phyloP scores from a whole-genome alignment of 2,113 vertebrate genomes.

The Lophius piscatorius region DNA sequence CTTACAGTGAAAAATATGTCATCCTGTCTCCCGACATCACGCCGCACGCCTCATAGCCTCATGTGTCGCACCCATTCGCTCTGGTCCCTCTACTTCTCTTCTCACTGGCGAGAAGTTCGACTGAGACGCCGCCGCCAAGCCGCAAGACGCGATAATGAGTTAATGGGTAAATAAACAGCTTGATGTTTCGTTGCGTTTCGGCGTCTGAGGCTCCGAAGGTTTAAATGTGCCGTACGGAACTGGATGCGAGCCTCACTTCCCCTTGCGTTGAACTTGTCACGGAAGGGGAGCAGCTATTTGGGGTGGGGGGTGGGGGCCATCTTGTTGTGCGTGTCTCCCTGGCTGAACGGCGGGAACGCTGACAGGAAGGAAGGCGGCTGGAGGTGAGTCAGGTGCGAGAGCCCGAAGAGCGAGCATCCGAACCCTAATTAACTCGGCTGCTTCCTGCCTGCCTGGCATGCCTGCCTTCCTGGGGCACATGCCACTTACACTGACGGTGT shows the following conservation, averaged over 20 bases:
- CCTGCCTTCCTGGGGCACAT: conserved; percentile 74
- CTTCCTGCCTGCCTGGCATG: conserved; percentile 68
- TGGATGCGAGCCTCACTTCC: no score
- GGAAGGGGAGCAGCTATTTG: conserved; percentile 67
- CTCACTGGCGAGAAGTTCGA: conserved; percentile 67
- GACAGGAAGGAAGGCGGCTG: conserved; percentile 88
- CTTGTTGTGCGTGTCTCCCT: conserved; percentile 68
- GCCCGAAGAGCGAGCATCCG: conserved; percentile 81
- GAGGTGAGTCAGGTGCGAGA: conserved; percentile 92
- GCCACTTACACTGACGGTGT: conserved; percentile 69
- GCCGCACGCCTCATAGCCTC: conserved; percentile 52
- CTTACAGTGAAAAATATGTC: conserved; percentile 64
- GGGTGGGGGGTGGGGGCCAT: conserved; percentile 74
- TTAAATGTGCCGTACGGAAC: conserved; percentile 60
- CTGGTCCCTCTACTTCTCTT: conserved; percentile 62
- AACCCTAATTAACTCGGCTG: conserved; percentile 77
- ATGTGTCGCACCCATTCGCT: conserved; percentile 65
- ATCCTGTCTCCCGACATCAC: conserved; percentile 57
- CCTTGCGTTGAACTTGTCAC: conserved; percentile 72
- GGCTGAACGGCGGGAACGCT: conserved; percentile 85
- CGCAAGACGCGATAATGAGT: conserved; percentile 69
- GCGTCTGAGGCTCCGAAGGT: conserved; percentile 35
- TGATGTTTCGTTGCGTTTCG: conserved; percentile 44
- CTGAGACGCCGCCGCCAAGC: conserved; percentile 35
- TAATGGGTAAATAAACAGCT: conserved; percentile 76